Base-by-base conservation (phyloP, 2,113 vertebrate species). In the Oreotrochilus melanogaster region DNA sequence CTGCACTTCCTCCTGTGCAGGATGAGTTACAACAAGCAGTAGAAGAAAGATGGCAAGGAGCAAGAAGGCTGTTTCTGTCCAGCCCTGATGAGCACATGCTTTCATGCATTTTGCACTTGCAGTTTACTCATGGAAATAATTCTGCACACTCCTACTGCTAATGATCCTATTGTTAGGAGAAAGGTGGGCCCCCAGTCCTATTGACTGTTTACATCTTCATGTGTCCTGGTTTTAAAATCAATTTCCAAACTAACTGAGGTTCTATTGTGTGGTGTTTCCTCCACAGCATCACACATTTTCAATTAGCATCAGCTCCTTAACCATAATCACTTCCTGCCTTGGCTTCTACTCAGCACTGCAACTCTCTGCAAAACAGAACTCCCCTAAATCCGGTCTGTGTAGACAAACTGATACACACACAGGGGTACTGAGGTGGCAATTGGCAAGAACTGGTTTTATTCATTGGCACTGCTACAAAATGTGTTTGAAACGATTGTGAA, bases 261-360 rank as follows among this genome's bases (percentile, higher is more conserved):
- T 37, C 93, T 75, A 80, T 93, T 97, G 93, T 95, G 89, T 70
- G 42, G 13, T 47, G 50, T 43, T 96, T 96, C 94, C 91, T 88
- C 74, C 2, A 7, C 67, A 89, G 89, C 84, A 94, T 50, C 91
- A 73, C 87, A 88, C 66, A 7, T 67, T 93, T 84, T 73, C 87
- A 88, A 71, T 95, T 58, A 45, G 54, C 84, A 76, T 43, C 87
- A 57, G 78, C 92, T 93, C 78, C 78, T 93, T 23, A 53, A 66
- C 54, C 50, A 33, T 88, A 65, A 93, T 92, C 31, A 75, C 94
- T 96, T 97, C 93, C 96, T 79, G 61, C 51, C 25, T 69, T 95
- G 94, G 94, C 84, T 82, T 76, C 66, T 79, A 71, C 47, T 92
- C 80, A 94, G 78, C 45, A 4, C 39, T 23, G 45, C 53, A 74